Base-by-base conservation (phyloP, 1,140 invertebrate genomes). In the Drosophila auraria region DNA sequence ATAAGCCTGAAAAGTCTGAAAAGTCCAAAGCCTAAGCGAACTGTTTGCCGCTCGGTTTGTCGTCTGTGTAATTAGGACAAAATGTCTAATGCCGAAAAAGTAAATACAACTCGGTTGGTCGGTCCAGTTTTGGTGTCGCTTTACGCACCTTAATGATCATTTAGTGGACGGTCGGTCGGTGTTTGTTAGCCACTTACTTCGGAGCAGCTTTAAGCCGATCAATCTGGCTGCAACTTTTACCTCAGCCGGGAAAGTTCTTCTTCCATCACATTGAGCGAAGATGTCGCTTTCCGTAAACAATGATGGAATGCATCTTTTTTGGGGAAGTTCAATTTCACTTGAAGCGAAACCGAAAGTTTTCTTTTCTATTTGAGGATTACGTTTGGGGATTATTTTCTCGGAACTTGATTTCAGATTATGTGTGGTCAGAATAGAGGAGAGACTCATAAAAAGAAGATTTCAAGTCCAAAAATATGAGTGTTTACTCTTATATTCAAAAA, bases 61-160 rank as follows among this genome's bases (percentile, higher is more conserved):
- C 83, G 75, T 90, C 75, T 86, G 75, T 74, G 82, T 86, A 90
- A 90, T 86, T 90, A 90, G 86, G 86, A 90, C 86, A 90, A 90
- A 90, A 80, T 90, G 86, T 90, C 86, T 90, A 84, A 75, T 90
- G 86, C 79, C 84, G 75, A 87, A 90, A 90, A 90, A 90, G 75
- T 64, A 82, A 90, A 90, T 89, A 78, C 84, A 73, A 74, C 69
- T 74, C 30, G 54, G 76, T 75, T 33, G 47, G 59, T 68, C 47
- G 54, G 76, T 80, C 47, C 58, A 70, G 80, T 82, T 60, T 56
- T 53, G 68, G 80, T 68, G 81, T 79, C 69, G 81, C 63, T 84
- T 79, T 70, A 81, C 84, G 86, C 84, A 87, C 70, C 62, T 40
- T 72, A 73, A 73, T 73, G 70, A 73, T 73, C 70, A 73, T 73